Percentiles rank a stretch among this genome's conserved stretches.
Evolutionary conservation across 1,140 invertebrate genomes (phyloP).

Genomic region (Drosophila nikananu): DNA sequence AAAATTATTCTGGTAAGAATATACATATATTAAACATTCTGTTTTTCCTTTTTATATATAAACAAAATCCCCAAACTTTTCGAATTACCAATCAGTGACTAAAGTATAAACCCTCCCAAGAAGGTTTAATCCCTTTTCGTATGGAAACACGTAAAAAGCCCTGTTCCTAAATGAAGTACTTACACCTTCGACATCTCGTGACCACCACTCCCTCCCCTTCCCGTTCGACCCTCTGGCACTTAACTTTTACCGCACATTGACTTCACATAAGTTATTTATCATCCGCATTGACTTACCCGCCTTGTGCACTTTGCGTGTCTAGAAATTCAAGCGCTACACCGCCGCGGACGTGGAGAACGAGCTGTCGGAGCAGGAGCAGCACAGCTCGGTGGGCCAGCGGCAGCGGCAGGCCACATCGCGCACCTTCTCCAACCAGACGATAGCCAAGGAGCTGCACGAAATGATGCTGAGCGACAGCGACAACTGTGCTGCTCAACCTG

Average conservation of each 20-base stretch:
- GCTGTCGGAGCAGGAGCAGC: constrained; percentile 79
- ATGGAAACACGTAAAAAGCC: background rate
- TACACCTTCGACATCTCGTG: constrained; percentile 14
- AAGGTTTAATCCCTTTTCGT: background rate
- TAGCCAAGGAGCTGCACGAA: constrained; percentile 78
- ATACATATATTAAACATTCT: background rate
- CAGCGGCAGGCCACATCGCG: constrained; percentile 63
- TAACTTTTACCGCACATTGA: constrained; percentile 43
- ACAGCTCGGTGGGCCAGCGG: constrained; percentile 66
- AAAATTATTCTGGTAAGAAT: too few relatives aligned
- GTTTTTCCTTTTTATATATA: background rate
- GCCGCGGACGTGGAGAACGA: constrained; percentile 81
- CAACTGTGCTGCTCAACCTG: constrained; percentile 38
- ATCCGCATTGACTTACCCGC: constrained; percentile 46
- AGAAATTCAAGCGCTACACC: constrained; percentile 84
- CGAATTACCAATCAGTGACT: too few relatives aligned
- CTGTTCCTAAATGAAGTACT: background rate
- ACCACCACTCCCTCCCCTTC: background rate
- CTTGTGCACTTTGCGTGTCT: constrained; percentile 42
- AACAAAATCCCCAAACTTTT: background rate
- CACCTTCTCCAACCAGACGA: constrained; percentile 80
- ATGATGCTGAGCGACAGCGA: constrained; percentile 74
- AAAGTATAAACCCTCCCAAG: too few relatives aligned
- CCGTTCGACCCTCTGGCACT: background rate
- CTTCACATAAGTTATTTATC: constrained; percentile 50